These are phyloP conservation scores for Diarsia mendica DNA, from an alignment of 2,888 invertebrate genomes.

Conservation along the genomic window DNA sequence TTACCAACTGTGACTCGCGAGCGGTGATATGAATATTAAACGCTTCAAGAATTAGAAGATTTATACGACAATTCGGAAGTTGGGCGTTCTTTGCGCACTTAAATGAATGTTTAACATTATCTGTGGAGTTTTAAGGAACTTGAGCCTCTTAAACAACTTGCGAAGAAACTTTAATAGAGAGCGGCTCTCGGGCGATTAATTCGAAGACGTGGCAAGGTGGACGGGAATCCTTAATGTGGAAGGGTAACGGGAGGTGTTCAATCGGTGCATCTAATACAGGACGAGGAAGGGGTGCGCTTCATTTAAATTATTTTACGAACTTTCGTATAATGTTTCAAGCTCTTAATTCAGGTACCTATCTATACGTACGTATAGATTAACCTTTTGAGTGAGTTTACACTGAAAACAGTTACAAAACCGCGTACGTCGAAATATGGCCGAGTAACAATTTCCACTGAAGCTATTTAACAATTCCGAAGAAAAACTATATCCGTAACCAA, in stretches of 20 bases:
- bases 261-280: conserved; percentile 64
- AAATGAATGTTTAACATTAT: conserved; percentile 91
- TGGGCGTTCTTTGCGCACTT: conserved; percentile 82
- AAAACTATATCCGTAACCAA: neutral
- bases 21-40: conserved; percentile 90
- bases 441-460: neutral
- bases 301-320: conserved; percentile 56
- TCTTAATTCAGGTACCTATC: neutral
- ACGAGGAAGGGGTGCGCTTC: conserved; percentile 48
- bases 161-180: conserved; percentile 89
- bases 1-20: conserved; percentile 67
- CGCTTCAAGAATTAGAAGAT: conserved; percentile 88
- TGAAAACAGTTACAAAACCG: neutral
- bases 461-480: neutral
- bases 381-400: neutral
- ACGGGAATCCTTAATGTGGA: conserved; percentile 87
- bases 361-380: neutral
- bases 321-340: conserved; percentile 22
- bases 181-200: conserved; percentile 89
- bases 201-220: conserved; percentile 86
- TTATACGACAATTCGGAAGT: conserved; percentile 88
- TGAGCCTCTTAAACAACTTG: conserved; percentile 88
- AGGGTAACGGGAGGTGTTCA: conserved; percentile 76
- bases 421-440: neutral
- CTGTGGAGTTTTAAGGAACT: conserved; percentile 87